These are phyloP conservation scores for Cephalotes varians DNA, from an alignment of 2,888 invertebrate species.

Conservation along the genomic window DNA sequence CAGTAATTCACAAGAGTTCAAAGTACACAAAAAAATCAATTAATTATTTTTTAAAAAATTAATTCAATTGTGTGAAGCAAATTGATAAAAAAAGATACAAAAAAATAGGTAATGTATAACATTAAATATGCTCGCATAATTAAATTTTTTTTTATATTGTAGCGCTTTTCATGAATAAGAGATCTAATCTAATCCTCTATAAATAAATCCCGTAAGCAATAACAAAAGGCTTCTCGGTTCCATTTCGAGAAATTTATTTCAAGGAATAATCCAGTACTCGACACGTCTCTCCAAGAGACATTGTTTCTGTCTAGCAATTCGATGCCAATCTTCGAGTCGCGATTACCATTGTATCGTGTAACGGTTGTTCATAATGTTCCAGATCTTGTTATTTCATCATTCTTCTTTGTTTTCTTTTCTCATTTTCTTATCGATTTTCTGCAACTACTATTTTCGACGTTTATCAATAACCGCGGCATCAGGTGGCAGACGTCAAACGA, in stretches of 20 bases:
- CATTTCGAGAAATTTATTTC: neutral
- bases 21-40: neutral
- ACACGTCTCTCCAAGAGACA: neutral
- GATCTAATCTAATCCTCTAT: neutral
- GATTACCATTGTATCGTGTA: neutral
- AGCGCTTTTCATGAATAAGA: neutral
- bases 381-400: conserved; percentile 4
- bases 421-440: neutral
- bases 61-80: neutral
- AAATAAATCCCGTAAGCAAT: conserved; percentile 6
- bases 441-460: neutral
- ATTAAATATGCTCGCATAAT: neutral
- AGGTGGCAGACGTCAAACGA: neutral
- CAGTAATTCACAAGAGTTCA: neutral
- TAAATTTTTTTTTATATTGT: no score
- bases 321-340: conserved; percentile 9
- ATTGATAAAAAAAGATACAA: neutral
- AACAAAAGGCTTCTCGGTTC: neutral
- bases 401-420: neutral
- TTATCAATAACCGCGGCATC: neutral
- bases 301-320: conserved; percentile 4
- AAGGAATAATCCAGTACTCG: neutral
- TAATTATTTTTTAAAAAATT: neutral
- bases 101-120: neutral
- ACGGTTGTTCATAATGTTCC: neutral